Base-by-base conservation (phyloP, 2,113 vertebrate genomes). In the Phrynosoma platyrhinos region DNA sequence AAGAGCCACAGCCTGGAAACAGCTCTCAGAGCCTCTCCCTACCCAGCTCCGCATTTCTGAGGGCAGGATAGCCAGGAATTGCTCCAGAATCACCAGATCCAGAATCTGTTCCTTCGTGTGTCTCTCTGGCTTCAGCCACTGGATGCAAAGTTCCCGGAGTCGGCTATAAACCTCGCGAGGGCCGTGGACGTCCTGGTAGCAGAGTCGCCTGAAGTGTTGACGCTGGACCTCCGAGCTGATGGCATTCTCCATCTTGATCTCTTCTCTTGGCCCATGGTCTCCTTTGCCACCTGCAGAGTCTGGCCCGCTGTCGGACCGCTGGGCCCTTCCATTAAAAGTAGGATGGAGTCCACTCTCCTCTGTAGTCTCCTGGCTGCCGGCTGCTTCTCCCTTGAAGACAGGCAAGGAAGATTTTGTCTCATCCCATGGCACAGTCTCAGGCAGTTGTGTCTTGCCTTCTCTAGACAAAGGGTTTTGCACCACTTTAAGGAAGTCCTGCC, bases 41-140 rank as follows among this genome's bases (percentile, higher is more conserved):
- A 81, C 79, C 79, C 79, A 81, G 79, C n/a, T 62, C 79, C 9
- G 53, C 79, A 81, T 81, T 2, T 81, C 79, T 42, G 18, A 32
- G 55, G 53, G 79, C 55, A 81, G 55, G 9, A 81, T 32, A 62
- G 79, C 79, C 79, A 81, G 79, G 9, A 81, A 81, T 9, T 64
- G 79, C 79, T 81, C 79, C 79, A 47, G 47, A 47, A 47, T 47
- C 5, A 47, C 47, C 7, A 47, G 47, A 4, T 47, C 47, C 47
- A 47, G 47, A 7, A 47, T 47, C 47, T 47, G 47, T 7, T 47
- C 47, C 47, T 47, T 47, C 7, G 47, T 47, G 47, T 47, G 47
- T 53, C 20, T 62, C 55, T 36, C 55, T 32, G 79, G 79, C 79
- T 1, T 81, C 53, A 81, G 79, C 79, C 79, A 36, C 55, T 81